Base-by-base conservation (phyloP, 2,113 vertebrate species). In the Brachyistius frenatus region DNA sequence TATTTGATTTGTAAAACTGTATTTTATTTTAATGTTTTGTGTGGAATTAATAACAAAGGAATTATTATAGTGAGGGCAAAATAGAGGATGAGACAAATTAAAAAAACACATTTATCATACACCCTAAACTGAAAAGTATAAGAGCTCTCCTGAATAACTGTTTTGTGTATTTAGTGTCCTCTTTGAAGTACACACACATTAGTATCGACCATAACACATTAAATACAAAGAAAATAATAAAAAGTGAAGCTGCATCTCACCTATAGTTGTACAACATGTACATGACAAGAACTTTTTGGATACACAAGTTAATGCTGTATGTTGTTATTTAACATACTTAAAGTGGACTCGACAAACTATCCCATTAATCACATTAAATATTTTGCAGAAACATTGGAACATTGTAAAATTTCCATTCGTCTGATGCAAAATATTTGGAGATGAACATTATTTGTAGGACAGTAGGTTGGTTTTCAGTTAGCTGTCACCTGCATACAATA, bases 1-100 rank as follows among this genome's bases (percentile, higher is more conserved):
- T 44, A 35, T 53, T 79, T 46, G 31, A 65, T 70, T 60, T 72
- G 10, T 64, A 16, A 71, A 61, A 32, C 49, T 66, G 14, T 70
- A 49, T 49, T 73, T 58, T 63, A 55, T 58, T 36, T 64, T 52
- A n/a, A n/a, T n/a, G n/a, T n/a, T n/a, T n/a, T 76, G 23, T 63
- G 23, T 46, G 56, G 6, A 52, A 33, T 11, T 1, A 23, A 39
- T 31, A 50, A 10, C 32, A 11, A 5, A 39, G 8, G 30, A 3
- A 44, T 10, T 14, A 13, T 39, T 62, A 14, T 35, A 9, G 4
- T 60, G 11, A 3, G 2, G 16, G 16, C 16, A 11, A 50, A 49
- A 36, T 7, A 15, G 47, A 14, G 50, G 33, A n/a, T 31, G 11
- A 37, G 2, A 14, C 3, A 61, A 64, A 0, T 35, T 30, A 47